Evolutionary conservation across 2,797 vertebrate genomes (phyloP), one percentile per base, ranked within the genome.

Genomic region (Zalophus californianus): DNA sequence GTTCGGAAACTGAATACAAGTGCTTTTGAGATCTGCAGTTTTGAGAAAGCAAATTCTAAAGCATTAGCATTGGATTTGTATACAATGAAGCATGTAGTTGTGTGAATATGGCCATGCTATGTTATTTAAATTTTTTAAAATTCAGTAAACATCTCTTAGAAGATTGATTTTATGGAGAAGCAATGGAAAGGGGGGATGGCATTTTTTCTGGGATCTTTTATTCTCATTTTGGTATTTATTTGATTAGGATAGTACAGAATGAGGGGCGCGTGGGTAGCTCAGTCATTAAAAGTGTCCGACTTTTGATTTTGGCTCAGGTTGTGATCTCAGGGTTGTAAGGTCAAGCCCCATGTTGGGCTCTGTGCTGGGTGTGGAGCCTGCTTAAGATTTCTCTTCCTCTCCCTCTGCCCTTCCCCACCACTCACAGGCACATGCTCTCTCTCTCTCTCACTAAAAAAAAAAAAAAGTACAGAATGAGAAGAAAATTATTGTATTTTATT

Each of bases 1-100:
- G 7, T 84, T 94, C 52, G 48, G 66, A 96, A 98, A 95, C 85
- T 60, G 91, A 95, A 89, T 68, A 35, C 58, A 77, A 91, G 41
- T 91, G 48, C 35, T 95, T 93, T 66, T 13, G 48, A 90, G 73
- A 91, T 20, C 27, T 87, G 41, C 7, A 41, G 23, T 94, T 86
- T 95, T 93, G 91, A 80, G 50, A 78, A 96, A 90, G 41, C 38
- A 48, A 38, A 58, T 73, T 93, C 11, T 7, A 94, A 78, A 95
- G 23, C 13, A 66, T 85, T 77, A 16, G 3, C 13, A 52, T 35
- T 38, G 54, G 79, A 66, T 79, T 85, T 89, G 23, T 62, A n/a
- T 25, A 50, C 7, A 12, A 75, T 35, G 27, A 89, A 60, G 54
- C 15, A 3, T 75, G 6, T 5, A 2, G 44, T 82, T 79, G 0